Base-by-base conservation (phyloP, 2,888 invertebrate species). In the Cacoxenus indagator region DNA sequence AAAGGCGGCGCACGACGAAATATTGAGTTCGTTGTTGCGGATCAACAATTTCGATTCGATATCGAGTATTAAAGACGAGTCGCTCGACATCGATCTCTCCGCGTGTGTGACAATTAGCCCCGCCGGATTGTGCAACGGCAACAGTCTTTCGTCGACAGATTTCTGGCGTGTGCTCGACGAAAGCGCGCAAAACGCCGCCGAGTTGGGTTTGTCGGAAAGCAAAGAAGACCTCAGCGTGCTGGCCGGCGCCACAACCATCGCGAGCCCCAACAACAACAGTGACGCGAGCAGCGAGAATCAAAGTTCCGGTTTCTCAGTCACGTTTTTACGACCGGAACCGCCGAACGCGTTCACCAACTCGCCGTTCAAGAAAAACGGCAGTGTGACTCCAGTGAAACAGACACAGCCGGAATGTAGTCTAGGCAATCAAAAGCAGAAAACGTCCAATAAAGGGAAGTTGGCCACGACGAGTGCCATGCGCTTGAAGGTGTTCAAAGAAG, bases 51-150 rank as follows among this genome's bases (percentile, higher is more conserved):
- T 87, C 54, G 87, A 88, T 73, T 87, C 87, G 8, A 86, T 87
- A 74, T 87, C 87, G 57, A 87, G 86, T 73, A 87, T 87, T 22
- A 87, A 87, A 72, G 87, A 87, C 67, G 87, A 87, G 70, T 87
- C 87, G 55, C 74, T 87, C 70, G 87, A 87, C 73, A 87, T 87
- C 68, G 85, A 87, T 82, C 73, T 85, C 65, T 88, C 87, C 51
- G 87, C 87, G 27, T 88, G 87, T 69, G 87, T 88, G 26, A 87
- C 88, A 1, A 88, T 87, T 59, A 84, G 82, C 64, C 83, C 87
- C 0, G 77, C 85, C 0, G 86, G 85, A 37, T 80, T 86, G 22
- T 75, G 86, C 46, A 84, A 79, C 27, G 84, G 85, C 2, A 87
- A 85, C 68, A 87, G 87, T 45, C 74, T 87, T 0, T 87, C 87